A percentile compares a stretch with the other conserved stretches of the same genome.
Conservation (phyloP, 2,113 vertebrate species). For the Apodemus sylvaticus region DNA sequence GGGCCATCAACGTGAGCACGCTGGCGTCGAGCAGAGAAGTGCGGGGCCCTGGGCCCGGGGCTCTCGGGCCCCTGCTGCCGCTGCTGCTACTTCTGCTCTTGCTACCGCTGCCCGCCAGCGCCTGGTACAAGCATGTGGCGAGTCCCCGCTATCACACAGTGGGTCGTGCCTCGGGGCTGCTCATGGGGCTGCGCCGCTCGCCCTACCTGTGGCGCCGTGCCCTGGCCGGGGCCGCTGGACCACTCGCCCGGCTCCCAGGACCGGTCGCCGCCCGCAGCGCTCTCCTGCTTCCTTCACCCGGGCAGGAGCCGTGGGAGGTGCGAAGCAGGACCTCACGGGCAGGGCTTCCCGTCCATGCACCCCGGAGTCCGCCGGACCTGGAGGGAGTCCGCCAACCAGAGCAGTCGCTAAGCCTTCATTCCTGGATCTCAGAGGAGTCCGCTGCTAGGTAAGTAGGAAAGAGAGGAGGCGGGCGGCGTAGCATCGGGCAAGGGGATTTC, state of each 20-base stretch:
- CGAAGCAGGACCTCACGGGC: background rate
- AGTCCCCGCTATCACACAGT: constrained; percentile 83
- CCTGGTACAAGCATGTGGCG: constrained; percentile 85
- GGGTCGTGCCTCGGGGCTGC: constrained; percentile 83
- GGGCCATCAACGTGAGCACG: background rate
- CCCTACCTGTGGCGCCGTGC: constrained; percentile 80
- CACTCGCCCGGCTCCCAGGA: background rate
- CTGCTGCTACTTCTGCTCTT: constrained; percentile 71
- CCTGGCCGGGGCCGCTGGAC: background rate
- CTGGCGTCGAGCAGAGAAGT: constrained; percentile 16
- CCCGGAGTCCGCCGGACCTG: background rate
- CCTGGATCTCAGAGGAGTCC: background rate
- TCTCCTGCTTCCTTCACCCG: background rate
- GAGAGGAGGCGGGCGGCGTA: too few species aligned
- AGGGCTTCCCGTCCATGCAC: background rate
- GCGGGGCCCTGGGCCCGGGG: background rate
- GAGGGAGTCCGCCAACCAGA: background rate
- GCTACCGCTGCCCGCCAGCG: constrained; percentile 49
- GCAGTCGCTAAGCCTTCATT: background rate
- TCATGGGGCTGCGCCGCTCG: constrained; percentile 82
- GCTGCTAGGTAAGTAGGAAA: background rate
- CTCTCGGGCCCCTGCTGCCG: background rate
- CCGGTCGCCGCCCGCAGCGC: background rate
- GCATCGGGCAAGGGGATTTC: background rate
- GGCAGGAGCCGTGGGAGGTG: background rate